These are phyloP conservation scores for Picathartes gymnocephalus DNA, from an alignment of 2,113 vertebrate genomes.

Conservation along the genomic window DNA sequence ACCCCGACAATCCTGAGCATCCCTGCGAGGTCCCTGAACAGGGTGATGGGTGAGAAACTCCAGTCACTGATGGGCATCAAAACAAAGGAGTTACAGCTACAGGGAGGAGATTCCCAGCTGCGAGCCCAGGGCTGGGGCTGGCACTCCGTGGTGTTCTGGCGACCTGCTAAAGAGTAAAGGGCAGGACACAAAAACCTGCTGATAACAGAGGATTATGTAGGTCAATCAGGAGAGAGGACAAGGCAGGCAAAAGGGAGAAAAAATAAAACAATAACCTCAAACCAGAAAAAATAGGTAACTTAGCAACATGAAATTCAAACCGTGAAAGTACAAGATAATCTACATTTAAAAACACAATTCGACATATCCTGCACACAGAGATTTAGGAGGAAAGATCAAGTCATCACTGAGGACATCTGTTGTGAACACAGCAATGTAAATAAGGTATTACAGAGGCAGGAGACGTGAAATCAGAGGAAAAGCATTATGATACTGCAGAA, in stretches of 20 bases:
- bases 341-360: not conserved
- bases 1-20: not conserved
- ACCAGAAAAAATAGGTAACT: slow-evolving; percentile 4
- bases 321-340: not conserved
- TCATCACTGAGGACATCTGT: not conserved
- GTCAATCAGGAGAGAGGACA: not conserved
- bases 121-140: not conserved
- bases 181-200: not conserved
- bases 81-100: not conserved
- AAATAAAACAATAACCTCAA: not conserved
- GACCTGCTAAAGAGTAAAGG: not conserved
- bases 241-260: not conserved
- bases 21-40: not conserved
- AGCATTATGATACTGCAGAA: not conserved
- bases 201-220: not conserved
- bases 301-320: slow-evolving; percentile 22
- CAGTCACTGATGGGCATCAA: accelerated
- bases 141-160: not conserved
- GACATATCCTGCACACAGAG: not conserved
- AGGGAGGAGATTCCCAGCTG: not conserved
- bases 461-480: not conserved
- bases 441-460: not conserved
- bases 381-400: not conserved
- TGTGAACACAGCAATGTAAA: not conserved
- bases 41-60: accelerated